Percentiles rank a stretch among this genome's conserved stretches.
Conservation (phyloP, 2,113 vertebrate species). For the Pica pica region DNA sequence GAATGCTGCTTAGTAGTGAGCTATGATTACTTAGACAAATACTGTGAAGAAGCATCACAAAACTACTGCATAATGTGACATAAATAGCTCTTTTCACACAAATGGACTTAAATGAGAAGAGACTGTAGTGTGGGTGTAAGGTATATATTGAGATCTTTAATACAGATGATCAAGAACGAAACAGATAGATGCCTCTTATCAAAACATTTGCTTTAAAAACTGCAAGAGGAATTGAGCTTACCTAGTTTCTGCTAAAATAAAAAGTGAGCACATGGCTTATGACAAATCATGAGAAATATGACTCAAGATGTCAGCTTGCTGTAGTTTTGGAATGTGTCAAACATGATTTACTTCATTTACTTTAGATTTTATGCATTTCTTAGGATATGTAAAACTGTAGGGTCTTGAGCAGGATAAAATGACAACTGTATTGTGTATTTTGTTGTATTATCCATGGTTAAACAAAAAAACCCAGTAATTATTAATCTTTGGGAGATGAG, state of each 20-base stretch:
- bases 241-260: conserved; percentile 3
- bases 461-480: not conserved
- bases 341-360: not conserved
- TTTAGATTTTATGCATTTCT: not conserved
- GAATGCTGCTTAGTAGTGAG: not conserved
- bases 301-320: conserved; percentile 26
- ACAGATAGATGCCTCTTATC: not conserved
- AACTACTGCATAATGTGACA: not conserved
- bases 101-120: not conserved
- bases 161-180: not conserved
- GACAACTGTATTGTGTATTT: not conserved
- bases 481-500: not conserved
- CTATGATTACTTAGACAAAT: not conserved
- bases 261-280: conserved; percentile 9
- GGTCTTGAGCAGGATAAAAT: not conserved
- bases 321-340: not conserved
- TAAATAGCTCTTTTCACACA: not conserved
- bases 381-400: not conserved
- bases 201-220: not conserved
- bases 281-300: conserved; percentile 7
- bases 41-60: not conserved
- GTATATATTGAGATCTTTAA: not conserved
- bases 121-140: not conserved
- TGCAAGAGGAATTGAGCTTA: not conserved
- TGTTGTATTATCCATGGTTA: not conserved